phyloP scores from a whole-genome alignment of 2,113 vertebrate genomes.

The Scytalopus superciliaris region DNA sequence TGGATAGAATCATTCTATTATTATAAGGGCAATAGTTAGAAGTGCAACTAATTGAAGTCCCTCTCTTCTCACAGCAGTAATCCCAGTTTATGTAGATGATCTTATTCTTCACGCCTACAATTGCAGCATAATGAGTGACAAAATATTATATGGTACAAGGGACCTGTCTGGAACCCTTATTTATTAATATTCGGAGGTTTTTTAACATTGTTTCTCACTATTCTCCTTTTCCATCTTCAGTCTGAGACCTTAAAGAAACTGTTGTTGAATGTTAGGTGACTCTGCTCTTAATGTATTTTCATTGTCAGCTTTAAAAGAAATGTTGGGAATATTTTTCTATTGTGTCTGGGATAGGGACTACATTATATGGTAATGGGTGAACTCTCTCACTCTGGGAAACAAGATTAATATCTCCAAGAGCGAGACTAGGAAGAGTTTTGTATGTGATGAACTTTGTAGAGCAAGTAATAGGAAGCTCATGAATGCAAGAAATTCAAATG shows the following conservation, averaged over 20 bases:
- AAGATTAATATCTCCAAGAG: conserved; percentile 37
- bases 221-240: not conserved
- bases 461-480: not conserved
- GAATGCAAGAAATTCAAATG: conserved; percentile 48
- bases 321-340: not conserved
- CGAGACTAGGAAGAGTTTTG: conserved; percentile 8
- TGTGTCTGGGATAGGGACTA: not conserved
- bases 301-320: conserved; percentile 12
- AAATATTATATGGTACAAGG: not conserved
- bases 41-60: not conserved
- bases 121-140: conserved; percentile 4
- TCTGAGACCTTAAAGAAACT: not conserved
- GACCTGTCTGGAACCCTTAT: not conserved
- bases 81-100: not conserved
- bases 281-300: conserved; percentile 2
- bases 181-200: not conserved
- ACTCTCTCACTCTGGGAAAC: not conserved
- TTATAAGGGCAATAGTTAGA: not conserved
- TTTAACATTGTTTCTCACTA: not conserved
- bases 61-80: not conserved
- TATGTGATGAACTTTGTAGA: not conserved
- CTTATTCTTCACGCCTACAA: not conserved
- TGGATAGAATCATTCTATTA: not conserved
- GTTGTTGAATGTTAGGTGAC: not conserved
- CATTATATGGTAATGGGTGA: not conserved